Conservation (phyloP, 2,113 vertebrate genomes). For the Glareola pratincola region DNA sequence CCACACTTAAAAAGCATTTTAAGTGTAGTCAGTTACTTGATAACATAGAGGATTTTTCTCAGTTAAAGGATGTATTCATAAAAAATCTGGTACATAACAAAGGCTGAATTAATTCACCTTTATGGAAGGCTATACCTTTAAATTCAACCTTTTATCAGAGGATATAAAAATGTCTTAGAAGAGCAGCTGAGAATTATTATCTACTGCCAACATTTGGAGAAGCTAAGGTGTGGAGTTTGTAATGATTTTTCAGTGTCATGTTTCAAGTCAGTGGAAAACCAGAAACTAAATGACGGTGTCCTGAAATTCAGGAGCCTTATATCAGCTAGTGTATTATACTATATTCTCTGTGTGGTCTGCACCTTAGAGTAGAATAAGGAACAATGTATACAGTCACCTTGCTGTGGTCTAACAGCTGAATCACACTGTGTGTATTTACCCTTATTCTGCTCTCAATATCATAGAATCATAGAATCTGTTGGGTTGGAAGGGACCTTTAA, state of each 20-base stretch:
- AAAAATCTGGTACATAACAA: background rate
- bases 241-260: background rate
- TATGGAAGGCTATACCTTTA: background rate
- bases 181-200: background rate
- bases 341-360: background rate
- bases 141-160: background rate
- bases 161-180: background rate
- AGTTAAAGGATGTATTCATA: background rate
- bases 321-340: background rate
- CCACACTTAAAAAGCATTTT: background rate
- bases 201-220: background rate
- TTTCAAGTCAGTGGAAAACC: background rate
- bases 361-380: background rate
- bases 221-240: background rate
- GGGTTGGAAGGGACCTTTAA: too few species aligned
- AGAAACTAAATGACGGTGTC: background rate
- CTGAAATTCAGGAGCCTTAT: background rate
- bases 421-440: background rate
- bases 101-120: background rate
- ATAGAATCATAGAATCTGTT: too few species aligned
- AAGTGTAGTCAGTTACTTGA: background rate
- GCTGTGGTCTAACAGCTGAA: background rate
- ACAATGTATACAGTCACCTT: background rate
- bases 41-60: background rate
- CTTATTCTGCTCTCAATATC: background rate